phyloP scores from a whole-genome alignment of 2,797 vertebrate species.

The Thunnus albacares region DNA sequence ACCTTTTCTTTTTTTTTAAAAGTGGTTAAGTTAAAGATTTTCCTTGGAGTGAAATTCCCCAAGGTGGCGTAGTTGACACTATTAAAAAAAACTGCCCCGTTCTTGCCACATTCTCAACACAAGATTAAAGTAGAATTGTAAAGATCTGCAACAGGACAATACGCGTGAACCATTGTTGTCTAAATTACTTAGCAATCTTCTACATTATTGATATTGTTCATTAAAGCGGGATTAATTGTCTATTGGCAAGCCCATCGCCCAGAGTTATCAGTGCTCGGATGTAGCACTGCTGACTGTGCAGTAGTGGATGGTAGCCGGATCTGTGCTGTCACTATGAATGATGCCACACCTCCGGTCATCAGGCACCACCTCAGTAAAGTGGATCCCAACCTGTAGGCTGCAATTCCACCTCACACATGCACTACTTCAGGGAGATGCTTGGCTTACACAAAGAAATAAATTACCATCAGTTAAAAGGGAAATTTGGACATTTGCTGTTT shows the following conservation, averaged over 20 bases:
- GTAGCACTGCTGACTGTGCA: conserved; percentile 69
- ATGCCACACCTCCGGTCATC: conserved; percentile 57
- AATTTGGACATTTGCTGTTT: conserved; percentile 20
- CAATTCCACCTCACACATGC: background rate
- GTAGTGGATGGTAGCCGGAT: conserved; percentile 43
- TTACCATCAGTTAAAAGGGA: background rate
- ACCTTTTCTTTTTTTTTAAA: too few species aligned
- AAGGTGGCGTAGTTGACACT: too few species aligned
- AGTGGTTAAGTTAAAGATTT: too few species aligned
- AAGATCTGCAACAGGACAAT: conserved; percentile 23
- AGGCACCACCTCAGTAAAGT: conserved; percentile 22
- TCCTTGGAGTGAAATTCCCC: too few species aligned
- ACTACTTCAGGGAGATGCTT: background rate
- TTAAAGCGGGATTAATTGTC: conserved; percentile 71
- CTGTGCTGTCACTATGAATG: conserved; percentile 61
- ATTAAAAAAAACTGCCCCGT: too few species aligned
- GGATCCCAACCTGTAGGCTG: conserved; percentile 22
- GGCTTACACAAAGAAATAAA: background rate
- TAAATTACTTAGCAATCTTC: conserved; percentile 41
- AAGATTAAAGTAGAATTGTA: conserved; percentile 17
- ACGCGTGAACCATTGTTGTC: conserved; percentile 38
- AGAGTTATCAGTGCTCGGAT: conserved; percentile 54
- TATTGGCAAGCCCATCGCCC: conserved; percentile 61
- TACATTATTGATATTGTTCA: conserved; percentile 74
- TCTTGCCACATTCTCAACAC: background rate